Evolutionary conservation across 2,888 invertebrate genomes (phyloP).

Genomic region (Pocota personata): DNA sequence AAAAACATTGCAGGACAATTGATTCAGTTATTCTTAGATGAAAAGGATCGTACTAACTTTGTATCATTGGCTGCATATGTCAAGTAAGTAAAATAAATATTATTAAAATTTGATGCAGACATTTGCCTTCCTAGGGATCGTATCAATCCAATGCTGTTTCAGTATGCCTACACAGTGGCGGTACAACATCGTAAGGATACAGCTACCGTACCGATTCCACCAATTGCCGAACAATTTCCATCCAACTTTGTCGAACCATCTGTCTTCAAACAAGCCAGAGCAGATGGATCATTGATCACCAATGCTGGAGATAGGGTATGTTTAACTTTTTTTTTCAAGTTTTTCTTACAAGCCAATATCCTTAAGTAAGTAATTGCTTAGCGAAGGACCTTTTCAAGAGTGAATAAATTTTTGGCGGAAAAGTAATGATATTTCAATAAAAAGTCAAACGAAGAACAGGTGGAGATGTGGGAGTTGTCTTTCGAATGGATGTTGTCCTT

Average conservation of each 20-base stretch:
- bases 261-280: constrained; percentile 87
- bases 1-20: constrained; percentile 88
- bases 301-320: constrained; percentile 82
- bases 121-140: constrained; percentile 85
- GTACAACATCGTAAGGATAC: constrained; percentile 85
- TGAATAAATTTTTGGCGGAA: no score
- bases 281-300: constrained; percentile 87
- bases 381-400: no score
- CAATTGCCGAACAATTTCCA: constrained; percentile 91
- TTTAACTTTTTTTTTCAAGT: no score
- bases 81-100: constrained; percentile 77
- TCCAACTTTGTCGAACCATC: constrained; percentile 91
- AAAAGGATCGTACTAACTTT: constrained; percentile 85
- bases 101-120: neutral
- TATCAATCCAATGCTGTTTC: constrained; percentile 91
- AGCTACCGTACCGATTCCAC: constrained; percentile 87
- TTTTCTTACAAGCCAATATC: no score
- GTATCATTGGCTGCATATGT: constrained; percentile 87
- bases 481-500: no score
- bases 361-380: no score
- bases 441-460: no score
- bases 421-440: no score
- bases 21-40: constrained; percentile 88
- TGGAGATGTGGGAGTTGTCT: no score
- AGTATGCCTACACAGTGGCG: constrained; percentile 90